Conservation (phyloP, 1,140 invertebrate genomes). For the Papilio glaucus region DNA sequence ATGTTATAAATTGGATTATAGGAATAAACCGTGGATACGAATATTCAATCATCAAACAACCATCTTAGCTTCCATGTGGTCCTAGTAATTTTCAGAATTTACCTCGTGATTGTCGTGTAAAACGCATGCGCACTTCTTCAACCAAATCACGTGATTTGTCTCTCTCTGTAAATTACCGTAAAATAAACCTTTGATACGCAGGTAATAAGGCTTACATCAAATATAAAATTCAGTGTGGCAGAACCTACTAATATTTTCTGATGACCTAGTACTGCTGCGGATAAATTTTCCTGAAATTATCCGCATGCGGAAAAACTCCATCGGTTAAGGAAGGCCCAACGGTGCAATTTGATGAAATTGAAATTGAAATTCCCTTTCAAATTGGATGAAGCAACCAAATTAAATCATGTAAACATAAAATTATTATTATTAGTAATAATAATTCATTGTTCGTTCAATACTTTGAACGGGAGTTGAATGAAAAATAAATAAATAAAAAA, state of each 20-base stretch:
- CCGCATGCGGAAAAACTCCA: neutral
- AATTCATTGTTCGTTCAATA: too few relatives aligned
- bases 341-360: too few relatives aligned
- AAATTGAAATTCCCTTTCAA: too few relatives aligned
- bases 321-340: too few relatives aligned
- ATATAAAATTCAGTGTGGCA: neutral
- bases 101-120: neutral
- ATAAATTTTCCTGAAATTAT: neutral
- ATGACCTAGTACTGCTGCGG: slow-evolving; percentile 35
- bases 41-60: neutral
- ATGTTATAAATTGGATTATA: too few relatives aligned
- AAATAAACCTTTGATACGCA: neutral
- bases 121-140: neutral
- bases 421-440: too few relatives aligned
- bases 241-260: slow-evolving; percentile 20
- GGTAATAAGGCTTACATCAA: neutral
- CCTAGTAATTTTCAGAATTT: neutral
- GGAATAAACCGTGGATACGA: too few relatives aligned
- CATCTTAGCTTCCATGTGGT: neutral
- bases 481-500: too few relatives aligned
- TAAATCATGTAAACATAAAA: too few relatives aligned
- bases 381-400: too few relatives aligned
- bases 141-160: neutral
- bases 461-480: too few relatives aligned
- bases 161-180: neutral